Evolutionary conservation across 53 echinoderm and acorn worm species (phyloP).

Genomic region (Arbacia lixula): DNA sequence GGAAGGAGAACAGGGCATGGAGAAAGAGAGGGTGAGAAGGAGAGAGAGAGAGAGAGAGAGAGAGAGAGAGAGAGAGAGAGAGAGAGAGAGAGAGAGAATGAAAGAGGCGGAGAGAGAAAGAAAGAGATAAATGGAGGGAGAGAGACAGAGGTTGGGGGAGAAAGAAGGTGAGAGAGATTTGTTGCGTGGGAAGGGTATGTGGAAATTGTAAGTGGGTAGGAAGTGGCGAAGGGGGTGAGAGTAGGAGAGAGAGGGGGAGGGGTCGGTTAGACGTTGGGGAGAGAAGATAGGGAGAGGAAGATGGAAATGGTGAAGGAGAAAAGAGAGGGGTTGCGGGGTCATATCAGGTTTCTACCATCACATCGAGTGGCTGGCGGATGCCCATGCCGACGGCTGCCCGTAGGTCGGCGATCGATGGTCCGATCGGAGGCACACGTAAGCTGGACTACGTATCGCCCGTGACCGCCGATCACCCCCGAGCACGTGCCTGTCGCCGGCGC

Average conservation of each 20-base stretch:
- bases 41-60: neutral
- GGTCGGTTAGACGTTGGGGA: neutral
- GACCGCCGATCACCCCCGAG: constrained; percentile 46
- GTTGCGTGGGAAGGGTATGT: no score
- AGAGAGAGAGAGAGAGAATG: neutral
- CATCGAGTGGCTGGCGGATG: constrained; percentile 25
- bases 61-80: neutral
- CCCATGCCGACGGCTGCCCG: constrained; percentile 49
- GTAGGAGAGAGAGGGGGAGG: neutral
- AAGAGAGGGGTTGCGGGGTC: no score
- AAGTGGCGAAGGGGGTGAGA: neutral
- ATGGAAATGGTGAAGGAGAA: no score
- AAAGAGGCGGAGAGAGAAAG: neutral
- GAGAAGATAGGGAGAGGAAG: no score
- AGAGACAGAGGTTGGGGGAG: neutral
- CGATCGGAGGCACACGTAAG: constrained; percentile 19
- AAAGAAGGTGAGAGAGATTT: no score
- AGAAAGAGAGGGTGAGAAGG: neutral
- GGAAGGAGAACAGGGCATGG: no score
- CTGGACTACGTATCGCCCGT: constrained; percentile 39
- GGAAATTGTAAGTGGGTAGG: no score
- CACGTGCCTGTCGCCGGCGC: constrained; percentile 46
- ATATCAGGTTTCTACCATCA: constrained; percentile 22
- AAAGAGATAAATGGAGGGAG: neutral
- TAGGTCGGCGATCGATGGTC: constrained; percentile 51